A percentile compares a stretch with the other conserved stretches of the same genome.
phyloP scores from a whole-genome alignment of 2,888 invertebrate genomes.

The Apotomis betuletana region DNA sequence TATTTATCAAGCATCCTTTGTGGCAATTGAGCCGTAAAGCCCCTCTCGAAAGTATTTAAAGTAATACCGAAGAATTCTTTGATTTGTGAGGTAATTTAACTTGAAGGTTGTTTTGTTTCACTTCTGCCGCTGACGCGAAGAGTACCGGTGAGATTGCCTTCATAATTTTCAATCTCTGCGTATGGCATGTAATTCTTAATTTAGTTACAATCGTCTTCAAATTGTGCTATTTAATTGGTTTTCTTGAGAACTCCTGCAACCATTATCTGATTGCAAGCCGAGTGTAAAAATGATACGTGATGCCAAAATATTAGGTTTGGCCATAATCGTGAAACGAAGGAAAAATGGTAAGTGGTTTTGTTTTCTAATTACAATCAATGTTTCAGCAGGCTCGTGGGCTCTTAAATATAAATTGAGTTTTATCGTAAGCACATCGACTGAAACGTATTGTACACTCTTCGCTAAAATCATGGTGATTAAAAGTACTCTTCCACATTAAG shows the following conservation, averaged over 20 bases:
- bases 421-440: too few species aligned
- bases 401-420: too few species aligned
- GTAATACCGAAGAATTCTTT: constrained; percentile 42
- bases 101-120: constrained; percentile 54
- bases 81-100: constrained; percentile 53
- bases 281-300: not conserved
- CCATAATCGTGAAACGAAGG: not conserved
- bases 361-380: not conserved
- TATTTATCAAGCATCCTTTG: constrained; percentile 4
- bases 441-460: too few species aligned
- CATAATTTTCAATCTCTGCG: constrained; percentile 34
- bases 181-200: constrained; percentile 27
- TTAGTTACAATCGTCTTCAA: constrained; percentile 14
- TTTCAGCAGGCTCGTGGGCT: too few species aligned
- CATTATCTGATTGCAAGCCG: constrained; percentile 15
- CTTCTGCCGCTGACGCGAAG: constrained; percentile 50
- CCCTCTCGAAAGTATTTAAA: constrained; percentile 27
- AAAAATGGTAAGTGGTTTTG: not conserved
- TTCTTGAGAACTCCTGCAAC: not conserved
- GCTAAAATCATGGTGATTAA: too few species aligned
- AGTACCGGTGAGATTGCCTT: constrained; percentile 28
- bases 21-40: constrained; percentile 31
- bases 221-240: not conserved
- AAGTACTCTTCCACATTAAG: too few species aligned
- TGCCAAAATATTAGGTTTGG: not conserved